Evolutionary conservation across 2,888 invertebrate species (phyloP).

Genomic region (Dicyrtomina minuta): DNA sequence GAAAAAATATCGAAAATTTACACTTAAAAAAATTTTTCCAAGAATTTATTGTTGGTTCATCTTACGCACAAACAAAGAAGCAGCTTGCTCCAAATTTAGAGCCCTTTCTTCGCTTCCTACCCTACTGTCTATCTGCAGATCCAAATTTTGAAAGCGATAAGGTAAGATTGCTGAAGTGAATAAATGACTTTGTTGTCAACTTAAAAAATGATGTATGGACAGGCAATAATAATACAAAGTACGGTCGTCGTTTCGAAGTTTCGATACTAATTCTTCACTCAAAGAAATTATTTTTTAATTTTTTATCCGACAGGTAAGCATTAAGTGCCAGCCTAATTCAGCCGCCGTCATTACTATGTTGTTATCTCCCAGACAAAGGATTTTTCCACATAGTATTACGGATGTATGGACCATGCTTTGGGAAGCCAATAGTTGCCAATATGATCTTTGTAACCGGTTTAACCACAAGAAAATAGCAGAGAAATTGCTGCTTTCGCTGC

Average conservation of each 20-base stretch:
- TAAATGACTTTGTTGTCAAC: too few species aligned
- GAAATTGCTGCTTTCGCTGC: slow-evolving; percentile 74
- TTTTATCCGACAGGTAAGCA: neutral
- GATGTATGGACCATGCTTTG: slow-evolving; percentile 51
- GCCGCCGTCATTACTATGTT: slow-evolving; percentile 67
- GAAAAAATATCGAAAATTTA: slow-evolving; percentile 56
- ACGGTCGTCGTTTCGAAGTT: too few species aligned
- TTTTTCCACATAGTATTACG: slow-evolving; percentile 61
- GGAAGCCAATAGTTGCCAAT: slow-evolving; percentile 40
- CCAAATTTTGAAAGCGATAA: slow-evolving; percentile 1
- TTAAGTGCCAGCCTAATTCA: slow-evolving; percentile 37
- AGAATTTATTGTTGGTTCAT: slow-evolving; percentile 76
- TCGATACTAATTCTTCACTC: too few species aligned
- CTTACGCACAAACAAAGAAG: slow-evolving; percentile 70
- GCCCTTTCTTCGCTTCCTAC: slow-evolving; percentile 45
- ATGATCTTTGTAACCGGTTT: slow-evolving; percentile 39
- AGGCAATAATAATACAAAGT: too few species aligned
- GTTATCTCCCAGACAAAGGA: slow-evolving; percentile 77
- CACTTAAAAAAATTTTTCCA: slow-evolving; percentile 71
- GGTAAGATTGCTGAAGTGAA: slow-evolving; percentile 1
- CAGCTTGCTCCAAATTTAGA: slow-evolving; percentile 49
- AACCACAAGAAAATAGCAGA: slow-evolving; percentile 70
- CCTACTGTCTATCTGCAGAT: slow-evolving; percentile 40
- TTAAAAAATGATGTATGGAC: too few species aligned
- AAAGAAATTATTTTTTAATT: too few species aligned